phyloP scores from a whole-genome alignment of 1,140 invertebrate species.

The Conopomorpha cramerella region DNA sequence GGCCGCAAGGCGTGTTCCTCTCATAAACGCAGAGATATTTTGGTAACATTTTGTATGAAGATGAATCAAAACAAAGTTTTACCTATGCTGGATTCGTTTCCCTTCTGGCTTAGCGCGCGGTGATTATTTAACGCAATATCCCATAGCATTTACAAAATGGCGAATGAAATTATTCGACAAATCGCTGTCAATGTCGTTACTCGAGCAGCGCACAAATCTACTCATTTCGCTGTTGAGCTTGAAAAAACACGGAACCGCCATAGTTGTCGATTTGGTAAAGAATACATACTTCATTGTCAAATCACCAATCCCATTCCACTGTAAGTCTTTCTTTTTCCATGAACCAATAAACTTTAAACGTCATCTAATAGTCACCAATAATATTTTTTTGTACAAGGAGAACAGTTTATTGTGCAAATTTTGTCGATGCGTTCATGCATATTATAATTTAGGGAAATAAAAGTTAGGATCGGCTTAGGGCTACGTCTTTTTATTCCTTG shows the following conservation, averaged over 20 bases:
- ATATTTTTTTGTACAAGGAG: no score
- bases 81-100: slow-evolving; percentile 31
- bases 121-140: slow-evolving; percentile 54
- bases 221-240: slow-evolving; percentile 57
- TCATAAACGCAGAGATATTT: slow-evolving; percentile 20
- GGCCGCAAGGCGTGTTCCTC: slow-evolving; percentile 14
- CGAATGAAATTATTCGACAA: slow-evolving; percentile 56
- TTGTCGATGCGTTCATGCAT: no score
- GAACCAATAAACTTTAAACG: no score
- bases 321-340: no score
- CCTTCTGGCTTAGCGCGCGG: slow-evolving; percentile 9
- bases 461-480: no score
- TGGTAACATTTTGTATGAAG: slow-evolving; percentile 14
- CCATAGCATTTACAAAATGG: slow-evolving; percentile 58
- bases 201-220: slow-evolving; percentile 53
- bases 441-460: no score
- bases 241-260: slow-evolving; percentile 61
- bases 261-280: slow-evolving; percentile 31
- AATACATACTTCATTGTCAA: background rate
- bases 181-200: slow-evolving; percentile 56
- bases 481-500: no score
- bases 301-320: background rate
- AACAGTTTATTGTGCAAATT: no score
- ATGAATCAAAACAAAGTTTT: slow-evolving; percentile 19
- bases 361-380: no score